phyloP scores from a whole-genome alignment of 2,113 vertebrate genomes.

The Actenoides lindsayi region DNA sequence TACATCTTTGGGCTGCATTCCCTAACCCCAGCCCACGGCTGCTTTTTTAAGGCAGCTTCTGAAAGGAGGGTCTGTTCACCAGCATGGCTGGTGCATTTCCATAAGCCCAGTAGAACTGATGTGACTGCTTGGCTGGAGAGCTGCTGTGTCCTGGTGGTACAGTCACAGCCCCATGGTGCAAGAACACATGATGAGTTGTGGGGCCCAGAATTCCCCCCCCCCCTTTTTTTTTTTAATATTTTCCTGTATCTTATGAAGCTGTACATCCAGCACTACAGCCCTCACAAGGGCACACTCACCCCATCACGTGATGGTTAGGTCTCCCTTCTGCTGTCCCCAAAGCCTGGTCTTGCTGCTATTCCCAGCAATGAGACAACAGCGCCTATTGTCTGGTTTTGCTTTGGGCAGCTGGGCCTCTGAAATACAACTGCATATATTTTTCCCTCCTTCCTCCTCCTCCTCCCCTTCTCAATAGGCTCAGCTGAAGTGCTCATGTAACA shows the following conservation, averaged over 20 bases:
- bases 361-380: background rate
- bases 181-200: rapidly evolving
- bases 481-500: background rate
- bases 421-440: conserved; percentile 17
- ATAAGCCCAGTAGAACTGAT: background rate
- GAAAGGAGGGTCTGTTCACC: background rate
- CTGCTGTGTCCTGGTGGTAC: rapidly evolving
- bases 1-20: background rate
- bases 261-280: background rate
- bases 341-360: background rate
- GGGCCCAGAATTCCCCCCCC: background rate
- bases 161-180: rapidly evolving
- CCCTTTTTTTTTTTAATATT: background rate
- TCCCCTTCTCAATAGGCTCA: background rate
- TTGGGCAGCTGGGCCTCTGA: background rate
- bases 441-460: background rate
- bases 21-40: background rate
- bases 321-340: background rate
- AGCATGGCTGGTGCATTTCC: background rate
- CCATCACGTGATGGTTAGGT: background rate
- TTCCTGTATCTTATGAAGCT: background rate
- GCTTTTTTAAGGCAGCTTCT: background rate
- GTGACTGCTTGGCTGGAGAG: background rate
- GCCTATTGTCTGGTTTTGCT: conserved; percentile 23
- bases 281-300: background rate